Percentiles rank a stretch among this genome's conserved stretches.
These are phyloP conservation scores for Riparia riparia DNA, from an alignment of 2,113 vertebrate species.

Conservation along the genomic window DNA sequence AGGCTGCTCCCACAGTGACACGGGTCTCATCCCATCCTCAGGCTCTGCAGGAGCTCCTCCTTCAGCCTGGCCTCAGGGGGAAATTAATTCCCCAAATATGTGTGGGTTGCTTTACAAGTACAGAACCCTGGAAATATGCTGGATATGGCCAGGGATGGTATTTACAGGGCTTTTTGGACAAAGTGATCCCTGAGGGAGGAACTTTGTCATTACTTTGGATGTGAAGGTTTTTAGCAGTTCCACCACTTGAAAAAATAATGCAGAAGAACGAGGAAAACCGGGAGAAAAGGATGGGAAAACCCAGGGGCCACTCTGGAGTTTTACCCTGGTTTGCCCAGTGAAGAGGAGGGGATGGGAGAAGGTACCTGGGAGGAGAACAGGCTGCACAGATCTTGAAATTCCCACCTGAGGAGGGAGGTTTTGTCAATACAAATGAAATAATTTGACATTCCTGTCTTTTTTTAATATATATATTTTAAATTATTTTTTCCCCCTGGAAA, in stretches of 20 bases:
- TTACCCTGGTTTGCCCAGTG: not conserved
- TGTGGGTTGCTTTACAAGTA: not conserved
- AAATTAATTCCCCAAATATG: not conserved
- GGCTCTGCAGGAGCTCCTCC: not conserved
- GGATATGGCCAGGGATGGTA: not conserved
- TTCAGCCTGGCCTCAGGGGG: not conserved
- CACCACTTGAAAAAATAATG: not conserved
- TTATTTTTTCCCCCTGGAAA: not conserved
- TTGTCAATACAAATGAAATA: not conserved
- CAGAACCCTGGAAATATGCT: not conserved
- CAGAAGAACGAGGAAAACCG: not conserved
- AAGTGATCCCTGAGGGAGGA: not conserved
- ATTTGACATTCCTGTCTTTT: fast-evolving
- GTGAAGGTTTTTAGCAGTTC: not conserved
- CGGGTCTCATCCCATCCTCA: not conserved
- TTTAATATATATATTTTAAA: too few species aligned
- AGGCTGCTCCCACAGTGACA: not conserved
- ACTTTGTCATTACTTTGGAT: not conserved
- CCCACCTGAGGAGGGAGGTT: not conserved
- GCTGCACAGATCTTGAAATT: not conserved
- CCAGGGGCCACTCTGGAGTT: fast-evolving
- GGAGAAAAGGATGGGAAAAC: not conserved
- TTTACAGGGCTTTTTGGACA: not conserved
- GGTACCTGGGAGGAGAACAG: not conserved
- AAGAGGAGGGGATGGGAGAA: not conserved